phyloP scores from a whole-genome alignment of 2,113 vertebrate species.

The Felis catus region F.catus_Fca126_mat1.0 CM031412.1:30777001-30777500 shows the following conservation, averaged over 20 bases:
- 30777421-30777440: background rate
- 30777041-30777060: background rate
- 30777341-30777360: background rate
- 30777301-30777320: background rate
- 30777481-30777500: background rate
- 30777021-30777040: background rate
- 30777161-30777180: background rate
- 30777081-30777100: background rate
- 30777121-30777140: background rate
- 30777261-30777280: background rate
- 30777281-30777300: rapidly evolving
- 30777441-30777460: background rate
- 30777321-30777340: no score
- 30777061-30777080: background rate
- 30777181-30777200: background rate
- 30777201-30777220: background rate
- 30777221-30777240: background rate
- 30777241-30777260: background rate
- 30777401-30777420: background rate
- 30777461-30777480: background rate
- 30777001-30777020: background rate
- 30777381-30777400: background rate
- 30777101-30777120: background rate
- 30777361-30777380: background rate
- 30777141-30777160: background rate